These are phyloP conservation scores for Leptothorax acervorum DNA, from an alignment of 2,888 invertebrate genomes.

Conservation along the genomic window DNA sequence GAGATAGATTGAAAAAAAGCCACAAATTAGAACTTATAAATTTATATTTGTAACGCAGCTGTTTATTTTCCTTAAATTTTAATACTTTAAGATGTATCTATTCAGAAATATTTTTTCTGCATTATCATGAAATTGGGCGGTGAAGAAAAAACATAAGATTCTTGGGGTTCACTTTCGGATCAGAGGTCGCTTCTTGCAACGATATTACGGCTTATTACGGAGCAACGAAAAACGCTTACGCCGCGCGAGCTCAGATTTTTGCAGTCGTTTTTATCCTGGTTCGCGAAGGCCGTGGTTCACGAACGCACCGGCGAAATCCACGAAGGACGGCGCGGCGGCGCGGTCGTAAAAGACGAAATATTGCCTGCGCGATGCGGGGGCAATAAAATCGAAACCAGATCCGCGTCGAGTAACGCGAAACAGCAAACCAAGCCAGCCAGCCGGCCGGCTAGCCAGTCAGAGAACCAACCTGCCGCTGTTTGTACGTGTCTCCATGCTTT, in stretches of 20 bases:
- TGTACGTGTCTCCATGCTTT: conserved; percentile 11
- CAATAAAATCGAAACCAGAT: conserved; percentile 82
- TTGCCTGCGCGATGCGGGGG: conserved; percentile 76
- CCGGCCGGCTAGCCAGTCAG: conserved; percentile 20
- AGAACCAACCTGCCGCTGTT: conserved; percentile 69
- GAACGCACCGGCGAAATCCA: conserved; percentile 37
- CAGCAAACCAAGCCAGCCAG: conserved; percentile 53
- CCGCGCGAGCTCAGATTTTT: conserved; percentile 13
- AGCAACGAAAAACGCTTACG: not conserved
- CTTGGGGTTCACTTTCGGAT: not conserved
- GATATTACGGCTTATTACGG: conserved; percentile 17
- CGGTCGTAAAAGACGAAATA: conserved; percentile 79
- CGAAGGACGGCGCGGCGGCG: conserved; percentile 58
- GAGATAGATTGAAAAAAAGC: not conserved
- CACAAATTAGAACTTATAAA: not conserved
- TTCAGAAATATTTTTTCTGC: not conserved
- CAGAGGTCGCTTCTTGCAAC: not conserved
- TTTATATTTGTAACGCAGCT: not conserved
- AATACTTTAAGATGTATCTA: not conserved
- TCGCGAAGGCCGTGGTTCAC: conserved; percentile 35
- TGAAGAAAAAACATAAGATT: conserved; percentile 1
- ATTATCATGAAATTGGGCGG: not conserved
- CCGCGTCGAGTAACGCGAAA: conserved; percentile 74
- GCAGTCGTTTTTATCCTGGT: conserved; percentile 37
- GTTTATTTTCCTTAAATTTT: not conserved